Base-by-base conservation (phyloP, 2,113 vertebrate species). In the Hassar affinis region DNA sequence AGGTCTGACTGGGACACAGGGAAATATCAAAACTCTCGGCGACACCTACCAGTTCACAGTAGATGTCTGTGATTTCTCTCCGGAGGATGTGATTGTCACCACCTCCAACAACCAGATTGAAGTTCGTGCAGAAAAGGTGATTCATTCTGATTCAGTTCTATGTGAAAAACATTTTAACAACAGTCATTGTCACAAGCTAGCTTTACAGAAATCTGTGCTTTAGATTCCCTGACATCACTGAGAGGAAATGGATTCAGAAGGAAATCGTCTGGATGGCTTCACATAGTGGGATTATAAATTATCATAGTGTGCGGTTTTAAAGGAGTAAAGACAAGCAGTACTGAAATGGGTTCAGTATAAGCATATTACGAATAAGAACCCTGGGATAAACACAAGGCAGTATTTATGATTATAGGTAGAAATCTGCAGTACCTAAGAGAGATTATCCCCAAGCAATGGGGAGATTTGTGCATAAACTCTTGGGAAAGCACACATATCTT, bases 21-120 rank as follows among this genome's bases (percentile, higher is more conserved):
- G 96, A 78, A 95, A 95, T 4, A 94, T 99, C 89, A 98, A 97
- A 92, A 95, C 96, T 22, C 84, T 98, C 1, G 97, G 96, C 22
- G 96, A 99, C 59, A 94, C 95, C 0, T 99, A 99, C 25, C 95
- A 99, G 93, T 99, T 99, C 92, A 96, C 96, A 0, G 98, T 99
- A 81, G 98, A 99, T 0, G 97, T 99, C 87, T 94, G 91, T 1
- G 97, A 98, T 92, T 99, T 99, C 87, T 96, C 97, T 6, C 98
- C 98, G 0, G 98, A 99, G 80, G 98, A 99, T 82, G 96, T 99
- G 86, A 96, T 99, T 0, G 97, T 99, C 89, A 99, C 97, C 91
- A 99, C 97, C 0, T 99, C 97, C 89, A 99, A 99, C 93, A 99
- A 98, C 91, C 97, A 99, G 92, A 99, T 99, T 5, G 97, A 98